These are phyloP conservation scores for Tenebrio molitor DNA, from an alignment of 1,140 invertebrate species.

Conservation along the genomic window DNA sequence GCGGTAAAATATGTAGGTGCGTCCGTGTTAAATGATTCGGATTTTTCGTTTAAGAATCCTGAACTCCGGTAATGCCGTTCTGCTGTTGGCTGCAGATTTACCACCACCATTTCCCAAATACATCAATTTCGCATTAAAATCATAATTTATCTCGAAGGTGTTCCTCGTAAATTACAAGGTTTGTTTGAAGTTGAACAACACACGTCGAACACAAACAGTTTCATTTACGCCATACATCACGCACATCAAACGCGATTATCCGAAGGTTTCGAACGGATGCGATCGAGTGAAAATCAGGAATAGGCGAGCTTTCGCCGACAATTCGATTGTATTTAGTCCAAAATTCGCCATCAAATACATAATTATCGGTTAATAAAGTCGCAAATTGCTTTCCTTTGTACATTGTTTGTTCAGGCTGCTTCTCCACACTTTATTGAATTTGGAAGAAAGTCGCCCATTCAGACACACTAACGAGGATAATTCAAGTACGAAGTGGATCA, in stretches of 20 bases:
- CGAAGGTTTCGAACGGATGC: background rate
- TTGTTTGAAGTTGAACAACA: constrained; percentile 21
- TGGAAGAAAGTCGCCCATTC: background rate
- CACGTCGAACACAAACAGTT: background rate
- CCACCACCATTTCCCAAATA: constrained; percentile 10
- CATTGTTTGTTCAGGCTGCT: background rate
- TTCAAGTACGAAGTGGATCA: background rate
- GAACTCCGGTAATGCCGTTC: background rate
- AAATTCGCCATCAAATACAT: background rate
- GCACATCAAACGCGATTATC: constrained; percentile 1
- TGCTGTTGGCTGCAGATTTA: background rate
- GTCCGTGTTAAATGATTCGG: no score
- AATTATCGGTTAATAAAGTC: constrained; percentile 11
- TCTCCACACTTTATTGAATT: background rate
- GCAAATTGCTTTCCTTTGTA: background rate
- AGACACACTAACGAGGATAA: background rate
- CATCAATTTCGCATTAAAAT: constrained; percentile 30
- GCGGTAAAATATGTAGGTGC: no score
- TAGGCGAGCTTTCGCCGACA: background rate
- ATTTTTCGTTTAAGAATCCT: no score
- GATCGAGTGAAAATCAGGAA: background rate
- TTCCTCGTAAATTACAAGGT: constrained; percentile 22
- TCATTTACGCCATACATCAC: constrained; percentile 10
- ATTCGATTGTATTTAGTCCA: background rate
- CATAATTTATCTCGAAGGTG: constrained; percentile 26